These are phyloP conservation scores for Pagetopsis macropterus DNA, from an alignment of 2,797 vertebrate species.

Conservation along the genomic window DNA sequence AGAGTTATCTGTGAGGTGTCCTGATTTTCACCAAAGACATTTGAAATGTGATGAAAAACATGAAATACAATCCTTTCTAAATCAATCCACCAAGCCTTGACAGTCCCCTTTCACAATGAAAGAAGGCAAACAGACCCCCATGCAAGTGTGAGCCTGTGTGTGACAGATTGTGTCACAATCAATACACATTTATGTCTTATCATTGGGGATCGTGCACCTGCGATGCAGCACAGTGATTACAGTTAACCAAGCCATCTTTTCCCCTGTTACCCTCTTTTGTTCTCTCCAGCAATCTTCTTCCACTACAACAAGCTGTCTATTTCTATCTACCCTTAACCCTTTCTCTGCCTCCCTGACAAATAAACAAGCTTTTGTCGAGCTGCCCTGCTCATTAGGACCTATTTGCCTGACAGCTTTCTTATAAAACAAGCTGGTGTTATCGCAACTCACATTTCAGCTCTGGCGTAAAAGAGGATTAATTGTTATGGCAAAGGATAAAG, in stretches of 20 bases:
- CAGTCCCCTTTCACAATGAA: slow-evolving; percentile 15
- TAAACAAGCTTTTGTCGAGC: slow-evolving; percentile 65
- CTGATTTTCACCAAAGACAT: neutral
- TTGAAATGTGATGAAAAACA: neutral
- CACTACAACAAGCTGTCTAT: slow-evolving; percentile 49
- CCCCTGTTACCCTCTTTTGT: slow-evolving; percentile 38
- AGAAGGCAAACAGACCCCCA: slow-evolving; percentile 15
- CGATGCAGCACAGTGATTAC: slow-evolving; percentile 42
- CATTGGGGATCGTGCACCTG: slow-evolving; percentile 47
- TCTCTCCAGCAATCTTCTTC: slow-evolving; percentile 28
- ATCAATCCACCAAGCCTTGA: slow-evolving; percentile 15
- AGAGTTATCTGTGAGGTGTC: neutral
- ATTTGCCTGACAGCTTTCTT: slow-evolving; percentile 45
- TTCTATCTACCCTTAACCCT: slow-evolving; percentile 15
- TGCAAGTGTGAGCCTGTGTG: neutral
- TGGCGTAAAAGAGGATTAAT: slow-evolving; percentile 2
- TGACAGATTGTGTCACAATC: slow-evolving; percentile 23
- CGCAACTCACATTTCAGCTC: slow-evolving; percentile 48
- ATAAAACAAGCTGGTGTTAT: slow-evolving; percentile 54
- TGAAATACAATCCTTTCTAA: neutral
- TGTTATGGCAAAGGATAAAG: slow-evolving; percentile 21
- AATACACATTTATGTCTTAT: slow-evolving; percentile 46
- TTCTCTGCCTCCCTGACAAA: slow-evolving; percentile 56
- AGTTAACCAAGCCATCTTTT: slow-evolving; percentile 31
- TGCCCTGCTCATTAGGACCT: slow-evolving; percentile 53